phyloP scores from a whole-genome alignment of 1,140 invertebrate species.

The Bombus confusus region DNA sequence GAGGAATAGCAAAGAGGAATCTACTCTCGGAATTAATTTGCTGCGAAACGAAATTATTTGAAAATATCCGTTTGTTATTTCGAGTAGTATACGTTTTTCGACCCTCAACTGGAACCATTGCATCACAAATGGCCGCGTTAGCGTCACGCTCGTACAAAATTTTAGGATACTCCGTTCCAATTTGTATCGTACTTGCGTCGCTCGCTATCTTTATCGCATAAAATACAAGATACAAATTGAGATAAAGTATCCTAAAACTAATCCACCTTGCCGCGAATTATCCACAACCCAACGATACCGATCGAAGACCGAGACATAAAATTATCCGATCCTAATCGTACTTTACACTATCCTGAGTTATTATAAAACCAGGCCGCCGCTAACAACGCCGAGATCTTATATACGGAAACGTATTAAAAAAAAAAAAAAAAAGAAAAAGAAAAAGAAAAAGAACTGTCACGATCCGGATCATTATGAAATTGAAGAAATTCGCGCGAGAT shows the following conservation, averaged over 20 bases:
- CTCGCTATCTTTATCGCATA: background rate
- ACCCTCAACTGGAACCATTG: background rate
- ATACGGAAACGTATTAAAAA: too few species aligned
- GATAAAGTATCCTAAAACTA: background rate
- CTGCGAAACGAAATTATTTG: background rate
- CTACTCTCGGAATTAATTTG: background rate
- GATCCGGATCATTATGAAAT: background rate
- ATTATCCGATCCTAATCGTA: background rate
- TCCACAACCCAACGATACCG: background rate
- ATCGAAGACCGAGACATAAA: background rate
- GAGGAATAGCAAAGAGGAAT: too few species aligned
- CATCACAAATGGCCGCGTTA: background rate
- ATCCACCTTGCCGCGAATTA: fast-evolving
- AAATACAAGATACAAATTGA: background rate
- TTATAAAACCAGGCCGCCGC: background rate
- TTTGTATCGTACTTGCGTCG: background rate
- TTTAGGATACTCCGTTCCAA: background rate
- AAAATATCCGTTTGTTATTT: background rate
- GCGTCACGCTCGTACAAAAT: background rate
- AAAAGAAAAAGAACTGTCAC: background rate
- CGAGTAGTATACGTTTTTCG: background rate
- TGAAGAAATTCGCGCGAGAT: background rate
- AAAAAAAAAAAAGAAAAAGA: background rate
- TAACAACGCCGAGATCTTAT: too few species aligned
- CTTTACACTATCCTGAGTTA: background rate